These are phyloP conservation scores for Caranx melampygus DNA, from an alignment of 2,113 vertebrate genomes.

Conservation along the genomic window DNA sequence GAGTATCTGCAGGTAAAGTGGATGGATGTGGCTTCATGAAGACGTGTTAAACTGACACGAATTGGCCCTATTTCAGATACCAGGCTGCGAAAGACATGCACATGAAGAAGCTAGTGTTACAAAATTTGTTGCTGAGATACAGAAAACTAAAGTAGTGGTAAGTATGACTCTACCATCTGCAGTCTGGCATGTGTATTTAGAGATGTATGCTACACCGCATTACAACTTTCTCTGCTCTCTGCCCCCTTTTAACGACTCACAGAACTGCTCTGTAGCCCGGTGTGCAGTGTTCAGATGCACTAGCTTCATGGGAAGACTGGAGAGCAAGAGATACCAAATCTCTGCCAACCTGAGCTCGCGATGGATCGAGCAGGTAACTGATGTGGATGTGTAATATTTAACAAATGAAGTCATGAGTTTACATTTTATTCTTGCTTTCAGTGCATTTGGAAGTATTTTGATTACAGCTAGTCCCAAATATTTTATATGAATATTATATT, in stretches of 20 bases:
- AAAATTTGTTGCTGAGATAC: conserved; percentile 62
- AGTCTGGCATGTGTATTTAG: background rate
- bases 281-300: conserved; percentile 81
- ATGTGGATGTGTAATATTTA: background rate
- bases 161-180: background rate
- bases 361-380: conserved; percentile 84
- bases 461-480: background rate
- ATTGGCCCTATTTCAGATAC: conserved; percentile 73
- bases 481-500: background rate
- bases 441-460: background rate
- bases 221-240: background rate
- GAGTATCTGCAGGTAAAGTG: background rate
- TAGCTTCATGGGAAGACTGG: conserved; percentile 55
- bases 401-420: background rate
- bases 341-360: conserved; percentile 82
- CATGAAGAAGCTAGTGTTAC: conserved; percentile 18
- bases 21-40: background rate
- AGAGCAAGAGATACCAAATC: conserved; percentile 72
- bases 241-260: background rate
- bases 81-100: conserved; percentile 50
- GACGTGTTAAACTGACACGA: background rate
- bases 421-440: background rate
- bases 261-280: conserved; percentile 84
- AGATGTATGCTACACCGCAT: rapidly evolving
- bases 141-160: conserved; percentile 72